Evolutionary conservation across 2,888 invertebrate genomes (phyloP), one percentile per base, ranked within the genome.

Genomic region (Hirtodrosophila confusa): DNA sequence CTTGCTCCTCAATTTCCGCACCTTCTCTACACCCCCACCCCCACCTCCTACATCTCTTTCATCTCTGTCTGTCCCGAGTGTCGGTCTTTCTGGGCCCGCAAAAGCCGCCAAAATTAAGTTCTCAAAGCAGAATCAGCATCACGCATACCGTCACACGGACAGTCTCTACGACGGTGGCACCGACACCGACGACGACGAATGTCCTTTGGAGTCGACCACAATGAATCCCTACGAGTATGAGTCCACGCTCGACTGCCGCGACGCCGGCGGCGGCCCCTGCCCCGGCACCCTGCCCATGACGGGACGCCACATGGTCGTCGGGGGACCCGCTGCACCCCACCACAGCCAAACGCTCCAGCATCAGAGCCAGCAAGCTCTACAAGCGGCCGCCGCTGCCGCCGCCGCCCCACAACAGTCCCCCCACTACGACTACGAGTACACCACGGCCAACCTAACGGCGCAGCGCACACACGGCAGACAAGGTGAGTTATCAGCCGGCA

Each of bases 151-250:
- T 85, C 90, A 89, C 75, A 89, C 90, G 88, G 90, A 90, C 86
- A 90, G 89, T 80, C 87, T 90, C 88, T 90, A 90, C 90, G 90
- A 90, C 90, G 90, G 90, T 89, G 90, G 90, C 90, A 90, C 90
- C 82, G 90, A 90, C 78, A 90, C 90, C 78, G 90, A 90, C 90
- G 89, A 89, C 89, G 89, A 90, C 90, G 91, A 90, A 90, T 90
- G 90, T 90, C 90, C 90, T 69, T 83, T 88, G 88, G 90, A 90
- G 80, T 86, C 90, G 78, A 86, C 84, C 80, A 89, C 82, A 70
- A 91, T 91, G 91, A 91, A 91, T 90, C 90, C 91, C 75, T 91
- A 91, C 88, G 91, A 92, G 86, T 91, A 91, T 88, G 92, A 92
- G 84, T 91, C 91, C 51, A 91, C 92, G 76, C 89, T 91, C 80